These are phyloP conservation scores for Vireo griseus DNA, from an alignment of 2,797 vertebrate species.

Conservation along the genomic window DNA sequence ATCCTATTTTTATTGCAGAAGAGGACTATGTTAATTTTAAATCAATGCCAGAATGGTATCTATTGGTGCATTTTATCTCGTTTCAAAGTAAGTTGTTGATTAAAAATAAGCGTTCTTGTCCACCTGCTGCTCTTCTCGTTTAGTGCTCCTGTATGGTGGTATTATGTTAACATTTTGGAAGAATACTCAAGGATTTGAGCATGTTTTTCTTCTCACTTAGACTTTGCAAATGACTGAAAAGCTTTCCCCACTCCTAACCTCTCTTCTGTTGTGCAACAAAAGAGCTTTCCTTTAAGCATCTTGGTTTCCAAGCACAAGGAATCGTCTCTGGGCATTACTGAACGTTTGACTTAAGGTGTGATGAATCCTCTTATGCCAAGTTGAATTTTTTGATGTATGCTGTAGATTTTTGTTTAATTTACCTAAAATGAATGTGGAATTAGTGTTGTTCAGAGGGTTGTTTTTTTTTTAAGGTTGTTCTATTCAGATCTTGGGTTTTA, in stretches of 20 bases:
- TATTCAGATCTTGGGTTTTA: background rate
- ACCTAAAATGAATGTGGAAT: background rate
- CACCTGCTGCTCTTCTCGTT: background rate
- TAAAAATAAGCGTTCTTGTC: conserved; percentile 9
- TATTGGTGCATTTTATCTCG: background rate
- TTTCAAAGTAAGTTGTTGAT: conserved; percentile 6
- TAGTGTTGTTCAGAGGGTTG: background rate
- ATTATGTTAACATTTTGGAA: background rate
- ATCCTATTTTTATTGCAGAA: background rate
- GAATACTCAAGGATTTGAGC: conserved; percentile 54
- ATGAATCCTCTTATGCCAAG: conserved; percentile 49
- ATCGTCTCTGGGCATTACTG: conserved; percentile 36
- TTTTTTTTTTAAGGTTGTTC: background rate
- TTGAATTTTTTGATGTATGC: conserved; percentile 12
- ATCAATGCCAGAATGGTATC: background rate
- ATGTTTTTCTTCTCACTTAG: conserved; percentile 62
- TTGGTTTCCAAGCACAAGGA: conserved; percentile 48
- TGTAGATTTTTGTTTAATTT: background rate
- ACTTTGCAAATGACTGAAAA: conserved; percentile 68
- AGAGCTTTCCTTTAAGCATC: conserved; percentile 52
- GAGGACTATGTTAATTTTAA: background rate
- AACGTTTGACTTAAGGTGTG: conserved; percentile 59
- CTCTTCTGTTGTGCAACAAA: conserved; percentile 55
- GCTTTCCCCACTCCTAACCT: conserved; percentile 61
- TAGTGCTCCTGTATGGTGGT: conserved; percentile 12